Conservation (phyloP, 2,797 vertebrate genomes). For the Crocodylus rhombifer region DNA sequence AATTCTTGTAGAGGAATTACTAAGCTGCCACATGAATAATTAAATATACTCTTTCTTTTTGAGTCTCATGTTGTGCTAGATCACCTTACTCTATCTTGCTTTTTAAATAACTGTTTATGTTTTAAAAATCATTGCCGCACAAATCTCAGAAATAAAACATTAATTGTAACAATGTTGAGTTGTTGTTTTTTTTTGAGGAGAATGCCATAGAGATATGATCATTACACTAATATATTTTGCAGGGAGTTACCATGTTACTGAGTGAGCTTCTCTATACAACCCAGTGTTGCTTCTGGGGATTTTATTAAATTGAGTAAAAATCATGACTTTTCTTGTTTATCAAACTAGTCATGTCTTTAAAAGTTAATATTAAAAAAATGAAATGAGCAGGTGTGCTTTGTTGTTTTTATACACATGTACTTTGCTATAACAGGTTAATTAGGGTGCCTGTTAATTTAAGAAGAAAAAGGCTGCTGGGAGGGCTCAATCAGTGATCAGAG, state of each 20-base stretch:
- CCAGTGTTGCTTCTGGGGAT: background rate
- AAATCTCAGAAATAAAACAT: background rate
- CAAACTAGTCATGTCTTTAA: background rate
- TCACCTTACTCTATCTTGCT: background rate
- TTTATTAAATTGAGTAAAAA: background rate
- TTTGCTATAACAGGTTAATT: background rate
- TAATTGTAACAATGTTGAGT: background rate
- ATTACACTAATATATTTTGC: background rate
- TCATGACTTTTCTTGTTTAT: background rate
- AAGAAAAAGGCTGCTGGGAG: too few relatives aligned
- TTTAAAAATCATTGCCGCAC: background rate
- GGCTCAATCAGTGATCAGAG: too few relatives aligned
- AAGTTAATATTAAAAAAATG: background rate
- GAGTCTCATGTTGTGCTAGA: background rate
- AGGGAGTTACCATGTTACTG: background rate
- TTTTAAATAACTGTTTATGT: background rate
- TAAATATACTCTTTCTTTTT: background rate
- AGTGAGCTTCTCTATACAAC: background rate
- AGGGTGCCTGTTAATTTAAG: too few relatives aligned
- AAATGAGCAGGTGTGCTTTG: background rate
- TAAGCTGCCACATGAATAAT: background rate
- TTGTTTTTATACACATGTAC: background rate
- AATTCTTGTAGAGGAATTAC: background rate
- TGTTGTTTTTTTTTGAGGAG: background rate
- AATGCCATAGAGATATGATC: background rate